Conservation (phyloP, 2,888 invertebrate genomes). For the Scotopteryx bipunctaria region DNA sequence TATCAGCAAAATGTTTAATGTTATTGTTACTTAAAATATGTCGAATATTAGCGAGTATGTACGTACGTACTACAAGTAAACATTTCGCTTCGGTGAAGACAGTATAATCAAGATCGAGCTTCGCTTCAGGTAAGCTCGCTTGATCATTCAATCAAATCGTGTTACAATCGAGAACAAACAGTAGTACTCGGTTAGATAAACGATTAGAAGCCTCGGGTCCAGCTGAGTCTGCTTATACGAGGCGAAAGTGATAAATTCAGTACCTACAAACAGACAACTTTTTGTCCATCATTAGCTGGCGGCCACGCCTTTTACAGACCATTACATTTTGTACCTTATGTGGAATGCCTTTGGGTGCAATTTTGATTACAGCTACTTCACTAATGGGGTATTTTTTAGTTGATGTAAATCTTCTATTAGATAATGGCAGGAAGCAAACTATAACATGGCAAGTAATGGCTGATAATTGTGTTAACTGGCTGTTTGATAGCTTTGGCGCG, state of each 20-base stretch:
- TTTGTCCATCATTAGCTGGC: slow-evolving; percentile 44
- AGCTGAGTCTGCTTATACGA: slow-evolving; percentile 49
- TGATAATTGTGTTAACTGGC: background rate
- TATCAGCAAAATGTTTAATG: too few species aligned
- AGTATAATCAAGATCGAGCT: too few species aligned
- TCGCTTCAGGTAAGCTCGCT: too few species aligned
- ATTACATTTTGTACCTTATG: slow-evolving; percentile 18
- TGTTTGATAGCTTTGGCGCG: too few species aligned
- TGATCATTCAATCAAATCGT: too few species aligned
- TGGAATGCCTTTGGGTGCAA: slow-evolving; percentile 1
- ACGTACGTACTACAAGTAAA: too few species aligned
- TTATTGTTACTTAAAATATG: too few species aligned
- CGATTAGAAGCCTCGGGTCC: slow-evolving; percentile 53
- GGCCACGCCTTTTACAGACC: slow-evolving; percentile 29
- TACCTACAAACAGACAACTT: slow-evolving; percentile 44
- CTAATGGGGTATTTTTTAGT: slow-evolving; percentile 19
- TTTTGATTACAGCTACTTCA: slow-evolving; percentile 12
- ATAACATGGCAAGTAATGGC: slow-evolving; percentile 11
- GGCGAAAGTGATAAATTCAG: slow-evolving; percentile 67
- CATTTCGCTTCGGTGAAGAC: too few species aligned
- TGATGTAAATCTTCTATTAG: slow-evolving; percentile 21
- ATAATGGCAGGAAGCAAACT: slow-evolving; percentile 22
- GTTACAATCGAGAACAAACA: slow-evolving; percentile 44
- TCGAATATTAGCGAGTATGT: too few species aligned
- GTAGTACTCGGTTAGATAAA: slow-evolving; percentile 48